Evolutionary conservation across 2,797 vertebrate genomes (phyloP), one percentile per base, ranked within the genome.

Genomic region (Trachops cirrhosus): DNA sequence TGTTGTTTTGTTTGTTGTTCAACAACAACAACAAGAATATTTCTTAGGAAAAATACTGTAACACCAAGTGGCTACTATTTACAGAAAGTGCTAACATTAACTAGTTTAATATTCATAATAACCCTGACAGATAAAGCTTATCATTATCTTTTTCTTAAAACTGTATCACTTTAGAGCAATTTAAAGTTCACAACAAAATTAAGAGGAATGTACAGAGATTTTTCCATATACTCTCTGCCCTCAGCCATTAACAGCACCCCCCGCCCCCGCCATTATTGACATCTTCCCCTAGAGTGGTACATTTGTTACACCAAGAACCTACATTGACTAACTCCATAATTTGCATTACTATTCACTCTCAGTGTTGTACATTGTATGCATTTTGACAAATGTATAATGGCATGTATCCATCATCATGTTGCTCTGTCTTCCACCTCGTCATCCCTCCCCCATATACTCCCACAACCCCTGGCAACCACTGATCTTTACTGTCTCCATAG

Each of bases 101-200:
- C 14, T 32, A 46, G 89, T 22, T 89, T 89, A 64, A 87, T 87
- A 80, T 85, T 95, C 41, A 52, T 9, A 95, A 70, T 73, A 91
- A 67, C 18, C 14, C 34, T 89, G 14, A 11, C 22, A 86, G 9
- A 52, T 88, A 62, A 90, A 94, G 5, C 11, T 78, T 89, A 34
- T 68, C 41, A 67, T n/a, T 46, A 3, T 70, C 24, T 80, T 86
- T 94, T 57, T 94, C 15, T 22, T 18, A 80, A 78, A 52, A 73
- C n/a, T 67, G 52, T 24, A 29, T 22, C 68, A 22, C 73, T 88
- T 75, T 82, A 82, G 54, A 54, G 22, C 37, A 75, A n/a, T 19
- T 84, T 62, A 74, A 91, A 74, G 2, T 50, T 50, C 57, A 83
- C 12, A 91, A 34, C 11, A 62, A 64, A 74, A 62, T 37, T 48